A percentile compares a stretch with the other conserved stretches of the same genome.
Conservation (phyloP, 2,797 vertebrate species). For the Melanotaenia maccullochi region DNA sequence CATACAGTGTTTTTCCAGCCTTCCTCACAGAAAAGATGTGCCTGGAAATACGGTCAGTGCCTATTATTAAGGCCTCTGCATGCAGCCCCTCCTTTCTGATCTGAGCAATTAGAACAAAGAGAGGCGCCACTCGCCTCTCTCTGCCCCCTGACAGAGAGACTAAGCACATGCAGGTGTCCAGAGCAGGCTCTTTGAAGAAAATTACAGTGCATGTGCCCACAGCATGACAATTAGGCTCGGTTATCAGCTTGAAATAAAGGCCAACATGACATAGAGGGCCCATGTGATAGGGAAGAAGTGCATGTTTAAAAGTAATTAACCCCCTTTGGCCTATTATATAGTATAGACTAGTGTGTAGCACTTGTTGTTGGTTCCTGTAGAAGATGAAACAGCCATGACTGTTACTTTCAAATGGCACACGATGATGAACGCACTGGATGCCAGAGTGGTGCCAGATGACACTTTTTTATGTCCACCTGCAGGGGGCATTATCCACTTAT, state of each 20-base stretch:
- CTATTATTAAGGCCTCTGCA: slow-evolving; percentile 59
- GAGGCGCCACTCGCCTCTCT: slow-evolving; percentile 24
- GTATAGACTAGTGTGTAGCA: slow-evolving; percentile 40
- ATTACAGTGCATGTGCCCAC: slow-evolving; percentile 77
- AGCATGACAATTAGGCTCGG: slow-evolving; percentile 77
- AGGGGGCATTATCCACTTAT: slow-evolving; percentile 45
- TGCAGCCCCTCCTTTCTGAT: slow-evolving; percentile 44
- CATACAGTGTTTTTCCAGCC: neutral
- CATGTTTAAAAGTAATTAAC: slow-evolving; percentile 64
- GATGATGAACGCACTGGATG: neutral
- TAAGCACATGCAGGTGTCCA: slow-evolving; percentile 83
- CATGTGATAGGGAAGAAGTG: slow-evolving; percentile 24
- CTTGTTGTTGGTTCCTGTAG: slow-evolving; percentile 12
- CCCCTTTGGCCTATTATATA: slow-evolving; percentile 38
- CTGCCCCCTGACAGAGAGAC: slow-evolving; percentile 70
- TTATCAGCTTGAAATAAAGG: slow-evolving; percentile 81
- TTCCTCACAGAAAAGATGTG: slow-evolving; percentile 25
- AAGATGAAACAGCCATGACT: slow-evolving; percentile 1
- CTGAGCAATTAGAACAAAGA: slow-evolving; percentile 62
- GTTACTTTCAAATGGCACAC: slow-evolving; percentile 10
- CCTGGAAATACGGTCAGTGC: slow-evolving; percentile 32
- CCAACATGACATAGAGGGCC: slow-evolving; percentile 54
- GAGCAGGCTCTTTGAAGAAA: slow-evolving; percentile 66
- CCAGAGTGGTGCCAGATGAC: neutral
- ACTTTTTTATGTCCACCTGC: slow-evolving; percentile 23